Conservation (phyloP, 2,888 invertebrate genomes). For the Apoda limacodes region DNA sequence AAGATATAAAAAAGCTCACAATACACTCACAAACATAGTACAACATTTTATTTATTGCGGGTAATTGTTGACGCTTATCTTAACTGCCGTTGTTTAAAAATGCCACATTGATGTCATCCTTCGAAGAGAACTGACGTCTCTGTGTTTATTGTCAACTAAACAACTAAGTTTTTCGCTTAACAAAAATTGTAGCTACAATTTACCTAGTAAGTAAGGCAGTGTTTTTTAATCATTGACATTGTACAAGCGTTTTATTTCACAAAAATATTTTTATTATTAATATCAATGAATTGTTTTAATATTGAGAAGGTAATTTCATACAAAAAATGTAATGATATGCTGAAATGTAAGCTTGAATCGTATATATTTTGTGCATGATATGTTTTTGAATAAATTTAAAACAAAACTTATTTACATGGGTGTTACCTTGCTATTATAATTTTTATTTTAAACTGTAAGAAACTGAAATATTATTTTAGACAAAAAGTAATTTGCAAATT, state of each 20-base stretch:
- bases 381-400: constrained; percentile 28
- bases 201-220: constrained; percentile 66
- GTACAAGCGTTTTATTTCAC: constrained; percentile 41
- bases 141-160: constrained; percentile 25
- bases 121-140: constrained; percentile 37
- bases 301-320: too few relatives aligned
- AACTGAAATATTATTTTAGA: too few relatives aligned
- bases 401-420: constrained; percentile 7
- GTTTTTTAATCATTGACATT: constrained; percentile 45
- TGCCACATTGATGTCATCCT: constrained; percentile 35
- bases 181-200: constrained; percentile 32
- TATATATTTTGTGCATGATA: constrained; percentile 56
- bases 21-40: not conserved
- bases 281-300: constrained; percentile 22
- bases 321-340: constrained; percentile 60
- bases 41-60: not conserved
- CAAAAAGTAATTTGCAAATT: too few relatives aligned
- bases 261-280: constrained; percentile 14
- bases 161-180: constrained; percentile 34
- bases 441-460: too few relatives aligned
- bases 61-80: not conserved
- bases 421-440: too few relatives aligned
- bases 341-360: constrained; percentile 37
- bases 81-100: too few relatives aligned
- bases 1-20: not conserved